A percentile compares a stretch with the other conserved stretches of the same genome.
Evolutionary conservation across 1,140 invertebrate genomes (phyloP).

Genomic region (Papilio machaon): DNA sequence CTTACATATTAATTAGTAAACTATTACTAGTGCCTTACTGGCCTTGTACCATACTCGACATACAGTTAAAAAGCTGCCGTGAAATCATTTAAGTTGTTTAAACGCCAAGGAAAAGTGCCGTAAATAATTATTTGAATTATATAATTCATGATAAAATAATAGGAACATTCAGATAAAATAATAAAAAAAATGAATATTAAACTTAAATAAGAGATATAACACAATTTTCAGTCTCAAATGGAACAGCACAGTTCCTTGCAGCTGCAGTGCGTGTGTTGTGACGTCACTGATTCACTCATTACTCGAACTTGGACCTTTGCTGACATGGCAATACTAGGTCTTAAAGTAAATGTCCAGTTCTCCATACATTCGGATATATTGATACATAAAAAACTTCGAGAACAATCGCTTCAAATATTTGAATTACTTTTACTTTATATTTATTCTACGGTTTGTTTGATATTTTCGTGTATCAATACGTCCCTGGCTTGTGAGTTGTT

Average conservation of each 20-base stretch:
- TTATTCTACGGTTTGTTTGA: neutral
- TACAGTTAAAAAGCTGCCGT: constrained; percentile 20
- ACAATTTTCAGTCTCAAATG: constrained; percentile 36
- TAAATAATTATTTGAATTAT: constrained; percentile 7
- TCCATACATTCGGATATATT: neutral
- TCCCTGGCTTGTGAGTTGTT: neutral
- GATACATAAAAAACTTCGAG: neutral
- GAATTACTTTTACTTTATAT: neutral
- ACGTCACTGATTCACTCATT: neutral
- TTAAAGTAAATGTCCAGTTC: neutral
- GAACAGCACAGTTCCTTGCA: constrained; percentile 15
- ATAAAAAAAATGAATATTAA: constrained; percentile 14
- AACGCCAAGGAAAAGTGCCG: constrained; percentile 26
- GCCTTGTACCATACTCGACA: constrained; percentile 11
- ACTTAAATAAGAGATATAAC: constrained; percentile 22
- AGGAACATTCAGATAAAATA: constrained; percentile 36
- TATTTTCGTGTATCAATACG: neutral
- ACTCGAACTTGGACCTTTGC: neutral
- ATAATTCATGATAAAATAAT: constrained; percentile 30
- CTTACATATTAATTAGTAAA: constrained; percentile 41
- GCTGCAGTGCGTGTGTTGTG: constrained; percentile 3
- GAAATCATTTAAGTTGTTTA: neutral
- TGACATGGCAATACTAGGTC: neutral
- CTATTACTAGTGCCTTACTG: constrained; percentile 38
- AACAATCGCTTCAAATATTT: neutral